A percentile compares a stretch with the other conserved stretches of the same genome.
phyloP scores from a whole-genome alignment of 2,113 vertebrate species.

The Oxyruncus cristatus region DNA sequence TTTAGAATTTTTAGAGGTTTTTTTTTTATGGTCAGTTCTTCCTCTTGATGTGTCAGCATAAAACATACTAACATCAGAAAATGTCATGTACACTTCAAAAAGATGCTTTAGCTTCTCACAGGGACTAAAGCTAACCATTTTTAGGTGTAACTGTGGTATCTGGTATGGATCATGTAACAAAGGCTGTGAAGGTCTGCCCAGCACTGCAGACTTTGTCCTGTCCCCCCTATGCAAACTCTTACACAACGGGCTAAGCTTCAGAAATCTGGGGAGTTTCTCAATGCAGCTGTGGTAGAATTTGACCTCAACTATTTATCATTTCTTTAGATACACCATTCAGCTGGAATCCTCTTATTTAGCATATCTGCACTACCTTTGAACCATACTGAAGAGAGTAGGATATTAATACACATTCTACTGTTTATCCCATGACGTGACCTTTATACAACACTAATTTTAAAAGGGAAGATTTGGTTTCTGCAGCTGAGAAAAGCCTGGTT shows the following conservation, averaged over 20 bases:
- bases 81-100: neutral
- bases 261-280: neutral
- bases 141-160: neutral
- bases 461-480: conserved; percentile 24
- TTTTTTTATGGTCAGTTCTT: neutral
- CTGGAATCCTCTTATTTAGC: neutral
- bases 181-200: neutral
- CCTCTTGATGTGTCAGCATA: neutral
- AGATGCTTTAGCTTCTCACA: neutral
- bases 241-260: neutral
- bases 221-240: neutral
- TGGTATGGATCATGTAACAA: neutral
- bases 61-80: neutral
- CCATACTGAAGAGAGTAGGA: neutral
- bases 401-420: neutral
- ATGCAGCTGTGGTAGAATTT: neutral
- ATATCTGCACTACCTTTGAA: neutral
- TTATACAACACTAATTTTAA: neutral
- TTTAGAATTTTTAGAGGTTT: neutral
- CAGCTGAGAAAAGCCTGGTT: conserved; percentile 16
- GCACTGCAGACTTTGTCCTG: neutral
- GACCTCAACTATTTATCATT: neutral
- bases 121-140: neutral
- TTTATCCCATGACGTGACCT: neutral
- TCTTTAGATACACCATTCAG: neutral